Evolutionary conservation across 2,888 invertebrate genomes (phyloP).

Genomic region (Bibio marci): DNA sequence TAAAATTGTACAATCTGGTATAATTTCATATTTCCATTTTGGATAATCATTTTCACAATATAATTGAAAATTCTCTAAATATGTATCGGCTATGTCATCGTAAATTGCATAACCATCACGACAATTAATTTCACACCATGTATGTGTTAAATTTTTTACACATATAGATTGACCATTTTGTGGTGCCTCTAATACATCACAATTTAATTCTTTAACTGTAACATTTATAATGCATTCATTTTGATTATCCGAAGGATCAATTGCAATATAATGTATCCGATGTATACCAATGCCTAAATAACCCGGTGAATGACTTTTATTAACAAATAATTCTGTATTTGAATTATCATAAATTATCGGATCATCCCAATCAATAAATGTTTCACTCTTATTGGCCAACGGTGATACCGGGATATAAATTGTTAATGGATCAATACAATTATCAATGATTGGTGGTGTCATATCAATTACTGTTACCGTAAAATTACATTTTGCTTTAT

Average conservation of each 20-base stretch:
- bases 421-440: constrained; percentile 39
- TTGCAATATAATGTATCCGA: constrained; percentile 37
- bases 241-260: constrained; percentile 38
- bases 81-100: constrained; percentile 18
- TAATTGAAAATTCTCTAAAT: constrained; percentile 18
- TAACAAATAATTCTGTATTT: constrained; percentile 12
- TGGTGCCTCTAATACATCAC: constrained; percentile 30
- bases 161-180: constrained; percentile 33
- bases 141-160: constrained; percentile 24
- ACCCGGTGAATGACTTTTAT: constrained; percentile 29
- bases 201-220: constrained; percentile 32
- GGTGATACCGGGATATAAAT: constrained; percentile 39
- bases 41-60: constrained; percentile 24
- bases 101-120: constrained; percentile 40
- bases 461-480: constrained; percentile 36
- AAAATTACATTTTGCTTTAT: constrained; percentile 42
- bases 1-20: constrained; percentile 39
- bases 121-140: constrained; percentile 38
- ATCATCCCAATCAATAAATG: constrained; percentile 30
- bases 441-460: constrained; percentile 37
- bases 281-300: constrained; percentile 37
- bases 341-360: constrained; percentile 30
- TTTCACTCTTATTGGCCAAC: constrained; percentile 15
- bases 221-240: constrained; percentile 40
- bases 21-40: constrained; percentile 24